phyloP scores from a whole-genome alignment of 2,797 vertebrate genomes.

The Malacoraja senta region DNA sequence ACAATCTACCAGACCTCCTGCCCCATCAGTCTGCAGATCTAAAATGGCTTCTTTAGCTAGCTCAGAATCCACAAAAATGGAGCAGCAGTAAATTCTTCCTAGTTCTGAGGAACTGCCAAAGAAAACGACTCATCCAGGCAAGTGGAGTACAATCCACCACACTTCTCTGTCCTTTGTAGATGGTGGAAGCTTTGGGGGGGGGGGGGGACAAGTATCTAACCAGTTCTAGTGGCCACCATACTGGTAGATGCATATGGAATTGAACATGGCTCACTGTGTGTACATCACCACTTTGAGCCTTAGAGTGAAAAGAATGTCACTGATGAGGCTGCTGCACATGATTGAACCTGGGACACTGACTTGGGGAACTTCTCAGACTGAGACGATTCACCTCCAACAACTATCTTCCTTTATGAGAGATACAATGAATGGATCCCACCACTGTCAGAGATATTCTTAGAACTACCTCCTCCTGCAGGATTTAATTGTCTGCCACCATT shows the following conservation, averaged over 20 bases:
- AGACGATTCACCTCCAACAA: neutral
- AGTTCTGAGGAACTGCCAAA: no score
- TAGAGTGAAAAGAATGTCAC: neutral
- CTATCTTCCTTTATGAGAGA: neutral
- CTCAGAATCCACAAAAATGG: no score
- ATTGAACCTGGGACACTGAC: neutral
- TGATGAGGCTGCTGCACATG: neutral
- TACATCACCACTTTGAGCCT: no score
- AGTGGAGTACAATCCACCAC: neutral
- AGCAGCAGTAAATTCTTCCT: no score
- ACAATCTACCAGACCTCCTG: no score
- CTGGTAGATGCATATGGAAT: neutral
- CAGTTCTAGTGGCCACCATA: neutral
- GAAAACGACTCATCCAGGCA: neutral
- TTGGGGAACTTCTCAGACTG: neutral
- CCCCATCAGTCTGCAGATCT: no score
- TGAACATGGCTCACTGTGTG: no score
- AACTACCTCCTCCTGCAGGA: no score
- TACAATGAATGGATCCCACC: no score
- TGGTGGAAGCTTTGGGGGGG: neutral
- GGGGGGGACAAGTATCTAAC: neutral
- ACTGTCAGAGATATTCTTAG: no score
- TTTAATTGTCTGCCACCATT: no score
- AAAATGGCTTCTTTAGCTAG: no score
- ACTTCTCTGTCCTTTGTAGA: neutral